Conservation (phyloP, 1,140 invertebrate species). For the Phymorhynchus buccinoides region DNA sequence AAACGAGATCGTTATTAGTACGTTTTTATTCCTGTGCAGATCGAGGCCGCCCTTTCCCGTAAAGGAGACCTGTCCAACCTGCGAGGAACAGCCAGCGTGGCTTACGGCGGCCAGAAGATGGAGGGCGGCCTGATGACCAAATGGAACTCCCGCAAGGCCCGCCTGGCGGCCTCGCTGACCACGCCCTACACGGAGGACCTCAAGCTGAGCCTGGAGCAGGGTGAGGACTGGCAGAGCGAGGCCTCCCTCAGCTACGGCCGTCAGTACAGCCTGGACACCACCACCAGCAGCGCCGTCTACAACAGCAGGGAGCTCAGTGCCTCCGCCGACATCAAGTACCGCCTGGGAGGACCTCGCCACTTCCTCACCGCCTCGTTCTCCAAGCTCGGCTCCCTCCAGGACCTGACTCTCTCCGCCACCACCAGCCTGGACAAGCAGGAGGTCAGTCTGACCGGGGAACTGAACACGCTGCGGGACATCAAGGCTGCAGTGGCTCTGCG, state of each 20-base stretch:
- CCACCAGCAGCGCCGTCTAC: neutral
- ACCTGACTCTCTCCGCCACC: slow-evolving; percentile 13
- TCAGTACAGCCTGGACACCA: slow-evolving; percentile 23
- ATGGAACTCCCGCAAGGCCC: slow-evolving; percentile 19
- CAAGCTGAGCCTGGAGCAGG: slow-evolving; percentile 32
- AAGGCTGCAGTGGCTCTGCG: slow-evolving; percentile 20
- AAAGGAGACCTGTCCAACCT: slow-evolving; percentile 34
- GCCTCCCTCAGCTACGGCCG: slow-evolving; percentile 24
- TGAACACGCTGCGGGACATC: slow-evolving; percentile 26
- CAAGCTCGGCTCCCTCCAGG: slow-evolving; percentile 28
- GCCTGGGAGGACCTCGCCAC: slow-evolving; percentile 19
- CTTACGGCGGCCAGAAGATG: slow-evolving; percentile 27
- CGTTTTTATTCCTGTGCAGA: neutral
- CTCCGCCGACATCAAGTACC: slow-evolving; percentile 28
- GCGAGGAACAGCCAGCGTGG: slow-evolving; percentile 13
- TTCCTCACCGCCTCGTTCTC: neutral
- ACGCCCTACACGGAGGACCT: slow-evolving; percentile 33
- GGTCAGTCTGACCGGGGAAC: slow-evolving; percentile 1
- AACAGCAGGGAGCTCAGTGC: neutral
- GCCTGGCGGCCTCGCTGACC: slow-evolving; percentile 18
- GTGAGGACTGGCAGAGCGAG: slow-evolving; percentile 19
- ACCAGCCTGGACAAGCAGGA: slow-evolving; percentile 30
- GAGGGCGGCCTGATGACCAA: slow-evolving; percentile 22
- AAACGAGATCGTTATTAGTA: no score
- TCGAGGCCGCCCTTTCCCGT: slow-evolving; percentile 15